phyloP scores from a whole-genome alignment of 2,797 vertebrate species.

The Prionace glauca region DNA sequence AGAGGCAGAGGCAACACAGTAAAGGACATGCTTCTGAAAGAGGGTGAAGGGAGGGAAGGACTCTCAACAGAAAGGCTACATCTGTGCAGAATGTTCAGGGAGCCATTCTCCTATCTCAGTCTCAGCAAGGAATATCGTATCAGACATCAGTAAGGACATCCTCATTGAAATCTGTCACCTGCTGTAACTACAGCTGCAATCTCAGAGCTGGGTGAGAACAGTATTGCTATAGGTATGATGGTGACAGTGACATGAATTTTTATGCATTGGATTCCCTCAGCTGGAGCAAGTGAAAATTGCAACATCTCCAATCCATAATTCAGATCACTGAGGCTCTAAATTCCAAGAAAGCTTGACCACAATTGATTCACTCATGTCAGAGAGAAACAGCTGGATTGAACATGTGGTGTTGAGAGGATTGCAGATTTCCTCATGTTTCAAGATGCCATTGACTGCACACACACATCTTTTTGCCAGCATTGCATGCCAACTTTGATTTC shows the following conservation, averaged over 20 bases:
- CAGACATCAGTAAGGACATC: background rate
- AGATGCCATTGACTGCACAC: background rate
- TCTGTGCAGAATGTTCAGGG: background rate
- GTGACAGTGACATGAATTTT: background rate
- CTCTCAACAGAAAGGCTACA: background rate
- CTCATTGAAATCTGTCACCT: background rate
- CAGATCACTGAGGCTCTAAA: background rate
- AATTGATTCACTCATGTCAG: background rate
- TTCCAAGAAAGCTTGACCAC: background rate
- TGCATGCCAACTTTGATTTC: background rate
- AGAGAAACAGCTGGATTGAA: background rate
- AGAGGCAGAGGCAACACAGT: background rate
- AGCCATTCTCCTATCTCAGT: background rate
- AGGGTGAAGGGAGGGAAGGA: background rate
- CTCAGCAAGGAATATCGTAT: background rate
- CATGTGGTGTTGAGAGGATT: background rate
- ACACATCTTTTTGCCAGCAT: background rate
- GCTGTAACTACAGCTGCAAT: background rate
- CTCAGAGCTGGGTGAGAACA: too few relatives aligned
- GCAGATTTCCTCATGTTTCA: background rate
- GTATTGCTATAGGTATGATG: background rate
- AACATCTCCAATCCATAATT: background rate
- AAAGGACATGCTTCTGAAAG: background rate
- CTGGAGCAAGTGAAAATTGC: background rate
- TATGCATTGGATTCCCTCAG: background rate